Evolutionary conservation across 2,888 invertebrate species (phyloP).

Genomic region (Aphodius granarius): DNA sequence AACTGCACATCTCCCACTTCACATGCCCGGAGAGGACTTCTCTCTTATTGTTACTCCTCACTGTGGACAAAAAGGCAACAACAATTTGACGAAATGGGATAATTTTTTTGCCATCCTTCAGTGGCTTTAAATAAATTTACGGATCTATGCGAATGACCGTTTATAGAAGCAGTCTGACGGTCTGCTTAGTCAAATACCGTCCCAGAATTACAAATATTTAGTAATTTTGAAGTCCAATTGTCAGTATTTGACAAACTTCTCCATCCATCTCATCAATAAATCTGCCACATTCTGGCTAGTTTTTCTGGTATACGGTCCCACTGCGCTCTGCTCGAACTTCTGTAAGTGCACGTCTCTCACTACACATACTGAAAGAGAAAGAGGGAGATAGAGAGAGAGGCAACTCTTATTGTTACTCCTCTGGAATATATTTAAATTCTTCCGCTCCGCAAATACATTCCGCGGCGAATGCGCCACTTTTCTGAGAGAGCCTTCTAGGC

Average conservation of each 20-base stretch:
- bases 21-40: not conserved
- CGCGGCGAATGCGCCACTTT: not conserved
- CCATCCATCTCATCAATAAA: not conserved
- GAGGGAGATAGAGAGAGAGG: not conserved
- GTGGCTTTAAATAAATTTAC: too few relatives aligned
- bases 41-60: not conserved
- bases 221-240: too few relatives aligned
- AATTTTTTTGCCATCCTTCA: too few relatives aligned
- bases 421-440: constrained; percentile 12
- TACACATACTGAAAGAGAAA: too few relatives aligned
- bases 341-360: not conserved
- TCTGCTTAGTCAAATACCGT: too few relatives aligned
- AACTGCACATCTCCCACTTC: not conserved
- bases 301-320: not conserved
- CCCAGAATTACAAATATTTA: too few relatives aligned
- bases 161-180: too few relatives aligned
- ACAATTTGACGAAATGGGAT: not conserved
- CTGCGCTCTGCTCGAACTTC: not conserved
- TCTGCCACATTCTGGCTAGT: not conserved
- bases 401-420: not conserved
- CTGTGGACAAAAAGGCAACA: not conserved
- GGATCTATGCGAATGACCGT: too few relatives aligned
- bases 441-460: not conserved
- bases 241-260: too few relatives aligned
- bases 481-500: not conserved